phyloP scores from a whole-genome alignment of 1,140 invertebrate species.

The Drosophila azteca region DNA sequence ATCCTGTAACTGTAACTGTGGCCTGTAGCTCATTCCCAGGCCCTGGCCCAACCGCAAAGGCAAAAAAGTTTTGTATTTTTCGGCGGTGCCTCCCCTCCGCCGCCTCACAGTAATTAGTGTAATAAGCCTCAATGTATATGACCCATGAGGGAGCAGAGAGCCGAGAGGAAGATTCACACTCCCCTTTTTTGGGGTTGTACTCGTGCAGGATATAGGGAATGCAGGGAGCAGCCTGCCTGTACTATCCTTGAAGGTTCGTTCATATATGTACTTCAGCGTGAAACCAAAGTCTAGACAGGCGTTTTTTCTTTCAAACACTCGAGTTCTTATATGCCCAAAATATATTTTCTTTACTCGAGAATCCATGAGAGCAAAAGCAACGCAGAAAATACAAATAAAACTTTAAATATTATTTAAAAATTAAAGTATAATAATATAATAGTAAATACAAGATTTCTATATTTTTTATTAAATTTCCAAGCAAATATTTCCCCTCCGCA shows the following conservation, averaged over 20 bases:
- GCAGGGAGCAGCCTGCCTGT: not conserved
- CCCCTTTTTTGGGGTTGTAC: too few species aligned
- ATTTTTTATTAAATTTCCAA: not conserved
- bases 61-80: slow-evolving; percentile 23
- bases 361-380: too few species aligned
- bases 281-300: slow-evolving; percentile 14
- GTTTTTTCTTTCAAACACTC: slow-evolving; percentile 7
- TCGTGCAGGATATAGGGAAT: too few species aligned
- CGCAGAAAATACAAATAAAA: too few species aligned
- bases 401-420: not conserved
- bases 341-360: too few species aligned
- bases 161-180: too few species aligned
- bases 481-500: not conserved
- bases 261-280: not conserved
- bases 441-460: not conserved
- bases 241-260: not conserved
- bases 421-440: not conserved
- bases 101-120: slow-evolving; percentile 67
- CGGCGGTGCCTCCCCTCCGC: not conserved
- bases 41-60: slow-evolving; percentile 53
- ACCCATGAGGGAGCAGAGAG: not conserved
- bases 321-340: too few species aligned
- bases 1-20: not conserved
- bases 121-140: slow-evolving; percentile 70
- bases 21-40: too few species aligned